Conservation (phyloP, 2,113 vertebrate species). For the Phocoena sinus region DNA sequence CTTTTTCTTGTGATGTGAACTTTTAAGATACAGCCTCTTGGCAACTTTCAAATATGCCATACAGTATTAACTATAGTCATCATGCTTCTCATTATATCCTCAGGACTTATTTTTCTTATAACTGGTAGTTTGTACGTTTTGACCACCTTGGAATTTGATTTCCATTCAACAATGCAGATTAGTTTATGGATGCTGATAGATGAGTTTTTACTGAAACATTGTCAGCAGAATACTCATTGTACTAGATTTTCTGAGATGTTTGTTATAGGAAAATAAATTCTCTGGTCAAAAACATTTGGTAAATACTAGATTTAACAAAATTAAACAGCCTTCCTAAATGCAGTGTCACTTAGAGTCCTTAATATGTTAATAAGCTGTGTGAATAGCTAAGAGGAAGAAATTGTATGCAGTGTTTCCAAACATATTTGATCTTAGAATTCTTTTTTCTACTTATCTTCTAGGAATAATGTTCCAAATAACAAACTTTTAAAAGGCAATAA, state of each 20-base stretch:
- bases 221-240: not conserved
- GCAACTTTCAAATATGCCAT: not conserved
- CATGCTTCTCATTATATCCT: not conserved
- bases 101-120: not conserved
- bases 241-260: not conserved
- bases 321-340: not conserved
- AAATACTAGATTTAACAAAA: not conserved
- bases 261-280: not conserved
- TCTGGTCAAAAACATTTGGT: not conserved
- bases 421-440: not conserved
- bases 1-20: not conserved
- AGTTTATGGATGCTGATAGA: not conserved
- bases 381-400: not conserved
- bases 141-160: not conserved
- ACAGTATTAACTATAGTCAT: not conserved
- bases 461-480: not conserved
- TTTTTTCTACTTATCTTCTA: not conserved
- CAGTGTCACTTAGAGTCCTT: not conserved
- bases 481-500: not conserved
- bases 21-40: not conserved
- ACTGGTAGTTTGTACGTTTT: not conserved
- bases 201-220: not conserved
- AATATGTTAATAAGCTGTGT: not conserved
- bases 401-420: not conserved
- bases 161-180: not conserved